phyloP scores from a whole-genome alignment of 2,113 vertebrate genomes.

The Phaetusa simplex region DNA sequence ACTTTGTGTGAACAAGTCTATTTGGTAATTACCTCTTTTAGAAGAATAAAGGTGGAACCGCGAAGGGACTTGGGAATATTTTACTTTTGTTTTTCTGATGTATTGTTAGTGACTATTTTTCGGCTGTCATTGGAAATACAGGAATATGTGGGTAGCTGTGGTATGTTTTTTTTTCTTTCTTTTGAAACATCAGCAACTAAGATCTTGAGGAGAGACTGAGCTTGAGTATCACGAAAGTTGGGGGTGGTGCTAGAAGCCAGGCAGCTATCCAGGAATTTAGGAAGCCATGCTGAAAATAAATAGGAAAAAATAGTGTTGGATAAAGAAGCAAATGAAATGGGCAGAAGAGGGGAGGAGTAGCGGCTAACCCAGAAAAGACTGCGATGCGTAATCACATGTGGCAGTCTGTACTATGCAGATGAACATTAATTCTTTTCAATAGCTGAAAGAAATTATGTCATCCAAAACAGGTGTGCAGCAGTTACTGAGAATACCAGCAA shows the following conservation, averaged over 20 bases:
- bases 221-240: not conserved
- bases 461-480: not conserved
- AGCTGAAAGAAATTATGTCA: not conserved
- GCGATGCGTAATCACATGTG: rapidly evolving
- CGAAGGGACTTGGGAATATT: not conserved
- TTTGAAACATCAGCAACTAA: not conserved
- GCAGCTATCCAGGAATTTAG: not conserved
- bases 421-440: not conserved
- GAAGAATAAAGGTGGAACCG: not conserved
- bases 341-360: not conserved
- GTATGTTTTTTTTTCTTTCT: not conserved
- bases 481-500: not conserved
- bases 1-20: not conserved
- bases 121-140: not conserved
- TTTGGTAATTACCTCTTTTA: not conserved
- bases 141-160: not conserved
- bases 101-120: not conserved
- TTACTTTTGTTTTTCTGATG: not conserved
- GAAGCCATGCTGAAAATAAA: not conserved
- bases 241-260: not conserved
- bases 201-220: not conserved
- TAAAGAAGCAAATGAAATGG: not conserved
- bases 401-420: not conserved
- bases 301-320: not conserved
- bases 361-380: not conserved